Evolutionary conservation across 2,888 invertebrate species (phyloP), one percentile per base, ranked within the genome.

Genomic region (Callimorpha dominula): DNA sequence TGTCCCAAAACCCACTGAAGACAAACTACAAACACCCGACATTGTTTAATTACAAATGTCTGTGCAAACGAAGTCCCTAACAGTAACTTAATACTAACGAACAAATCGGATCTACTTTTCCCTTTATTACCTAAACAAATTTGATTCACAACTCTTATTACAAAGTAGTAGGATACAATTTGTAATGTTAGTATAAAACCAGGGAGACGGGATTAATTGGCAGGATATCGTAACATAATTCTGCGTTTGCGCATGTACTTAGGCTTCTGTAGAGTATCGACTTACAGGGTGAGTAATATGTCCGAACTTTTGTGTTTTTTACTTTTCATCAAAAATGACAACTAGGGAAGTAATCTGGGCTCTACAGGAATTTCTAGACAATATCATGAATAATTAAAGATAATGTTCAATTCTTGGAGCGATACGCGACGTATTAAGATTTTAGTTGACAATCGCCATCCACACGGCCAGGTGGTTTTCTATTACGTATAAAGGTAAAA

Each of bases 201-300:
- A 66, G 68, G 66, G 68, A 79, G 91, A 91, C 84, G 86, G 69
- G 65, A 73, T 87, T 90, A 91, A 92, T 91, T 91, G 92, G 90
- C 87, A 90, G 92, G 93, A 93, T 90, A 93, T 86, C 88, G 94
- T 92, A 93, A 91, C 90, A 88, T 90, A 86, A 93, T 82, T 88
- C 89, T 73, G 72, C 91, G 89, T 94, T 91, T 92, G 88, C 60
- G 46, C 42, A 80, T 83, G 83, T 86, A 85, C 88, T 93, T 90
- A 90, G 78, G 64, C 71, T 78, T 72, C 81, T 81, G 80, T 73
- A 76, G 70, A 76, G 83, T 79, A 66, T 87, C 77, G 20, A 70
- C 76, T 89, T 87, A 80, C 79, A 31, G 43, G 9, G 49, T n/a
- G 14, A 14, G 52, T 11, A 67, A 43, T 65, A 40, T 46, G 31